Base-by-base conservation (phyloP, 2,113 vertebrate genomes). In the Lasiurus cinereus region DNA sequence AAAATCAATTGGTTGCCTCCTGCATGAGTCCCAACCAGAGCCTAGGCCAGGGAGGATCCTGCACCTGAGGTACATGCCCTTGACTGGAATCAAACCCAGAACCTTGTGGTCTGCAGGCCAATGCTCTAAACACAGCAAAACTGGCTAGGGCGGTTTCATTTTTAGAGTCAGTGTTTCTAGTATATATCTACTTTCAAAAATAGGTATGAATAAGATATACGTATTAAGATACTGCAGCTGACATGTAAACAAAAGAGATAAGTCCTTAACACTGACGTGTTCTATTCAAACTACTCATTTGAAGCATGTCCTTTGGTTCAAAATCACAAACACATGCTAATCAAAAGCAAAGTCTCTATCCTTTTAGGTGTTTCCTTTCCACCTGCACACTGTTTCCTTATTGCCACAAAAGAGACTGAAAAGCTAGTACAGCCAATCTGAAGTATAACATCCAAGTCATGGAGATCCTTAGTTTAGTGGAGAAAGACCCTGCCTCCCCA, bases 231-330 rank as follows among this genome's bases (percentile, higher is more conserved):
- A 76, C 3, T 72, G 24, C 22, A 64, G 10, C 70, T 79, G 46
- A 56, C 83, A 82, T 93, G 69, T 87, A 73, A 93, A 90, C 31
- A 84, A 93, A 90, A 93, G 1, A 8, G 29, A 10, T 48, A 29
- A 19, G 14, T 72, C 27, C 15, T 85, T 78, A 62, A 64, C 11
- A 5, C 13, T 74, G 59, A 33, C 13, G 24, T 64, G 12, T 87
- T 50, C 66, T 82, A 74, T 79, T 93, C 83, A 95, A 95, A 79
- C 43, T 50, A 43, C 4, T 90, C 12, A 74, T 59, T 31, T 90
- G 18, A 80, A 73, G 13, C 14, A n/a, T 76, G 7, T 15, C 10
- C 10, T 93, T 90, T 95, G n/a, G 7, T 84, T 94, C n/a, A 48
- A 92, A 48, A 82, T 84, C 36, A 72, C 10, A 80, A 70, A 48